phyloP scores from a whole-genome alignment of 1,140 invertebrate species.

The Temnothorax nylanderi region DNA sequence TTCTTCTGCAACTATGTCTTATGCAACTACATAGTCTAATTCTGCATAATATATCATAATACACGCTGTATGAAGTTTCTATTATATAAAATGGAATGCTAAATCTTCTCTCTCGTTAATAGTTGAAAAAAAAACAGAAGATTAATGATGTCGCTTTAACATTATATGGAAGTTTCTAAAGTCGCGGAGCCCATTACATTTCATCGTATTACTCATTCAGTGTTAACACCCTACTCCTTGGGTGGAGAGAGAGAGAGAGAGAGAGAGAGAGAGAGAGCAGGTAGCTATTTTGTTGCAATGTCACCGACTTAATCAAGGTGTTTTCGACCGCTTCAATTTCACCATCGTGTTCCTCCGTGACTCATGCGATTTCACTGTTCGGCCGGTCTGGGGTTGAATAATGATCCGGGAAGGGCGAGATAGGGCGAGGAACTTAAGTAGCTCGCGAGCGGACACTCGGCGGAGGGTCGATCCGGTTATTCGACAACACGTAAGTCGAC shows the following conservation, averaged over 20 bases:
- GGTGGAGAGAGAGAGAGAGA: neutral
- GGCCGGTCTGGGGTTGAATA: constrained; percentile 55
- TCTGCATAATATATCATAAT: neutral
- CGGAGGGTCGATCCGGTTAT: constrained; percentile 74
- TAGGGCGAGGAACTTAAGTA: constrained; percentile 68
- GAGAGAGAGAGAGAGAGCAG: neutral
- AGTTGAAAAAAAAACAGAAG: neutral
- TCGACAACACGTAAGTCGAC: constrained; percentile 73
- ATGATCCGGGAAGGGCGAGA: constrained; percentile 62
- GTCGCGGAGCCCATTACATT: constrained; percentile 38
- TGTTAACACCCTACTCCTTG: constrained; percentile 27
- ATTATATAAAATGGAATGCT: neutral
- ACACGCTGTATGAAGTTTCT: neutral
- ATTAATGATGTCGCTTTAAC: constrained; percentile 39
- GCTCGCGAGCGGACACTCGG: constrained; percentile 61
- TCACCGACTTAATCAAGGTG: constrained; percentile 58
- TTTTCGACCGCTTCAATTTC: constrained; percentile 54
- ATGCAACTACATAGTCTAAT: no score
- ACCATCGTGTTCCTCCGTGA: constrained; percentile 52
- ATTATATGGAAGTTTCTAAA: neutral
- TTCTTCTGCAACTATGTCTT: no score
- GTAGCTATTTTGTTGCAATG: constrained; percentile 57
- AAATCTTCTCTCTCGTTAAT: neutral
- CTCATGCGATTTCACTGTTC: constrained; percentile 50
- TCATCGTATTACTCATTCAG: constrained; percentile 21